Percentiles rank a stretch among this genome's conserved stretches.
Evolutionary conservation across 1,140 invertebrate genomes (phyloP).

Genomic region (Archivesica marissinica): DNA sequence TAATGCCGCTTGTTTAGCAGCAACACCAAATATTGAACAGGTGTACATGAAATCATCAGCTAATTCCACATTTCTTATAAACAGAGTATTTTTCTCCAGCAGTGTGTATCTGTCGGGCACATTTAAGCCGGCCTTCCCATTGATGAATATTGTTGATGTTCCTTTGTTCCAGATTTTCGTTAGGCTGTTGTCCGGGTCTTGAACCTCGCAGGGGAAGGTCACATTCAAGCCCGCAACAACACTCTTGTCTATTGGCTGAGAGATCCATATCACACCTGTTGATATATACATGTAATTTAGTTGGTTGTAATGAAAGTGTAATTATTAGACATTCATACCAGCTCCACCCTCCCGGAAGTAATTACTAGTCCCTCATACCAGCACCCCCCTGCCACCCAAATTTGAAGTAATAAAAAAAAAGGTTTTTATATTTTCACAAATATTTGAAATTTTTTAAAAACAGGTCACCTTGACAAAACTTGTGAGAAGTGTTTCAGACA

Average conservation of each 20-base stretch:
- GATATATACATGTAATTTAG: neutral
- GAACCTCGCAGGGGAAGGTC: slow-evolving; percentile 37
- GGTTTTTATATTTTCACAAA: no score
- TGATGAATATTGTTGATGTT: slow-evolving; percentile 21
- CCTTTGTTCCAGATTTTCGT: slow-evolving; percentile 52
- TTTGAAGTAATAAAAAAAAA: no score
- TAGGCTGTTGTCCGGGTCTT: neutral
- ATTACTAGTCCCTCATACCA: no score
- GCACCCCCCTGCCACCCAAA: no score
- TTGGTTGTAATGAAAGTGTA: no score
- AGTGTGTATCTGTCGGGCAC: slow-evolving; percentile 39
- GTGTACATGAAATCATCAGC: slow-evolving; percentile 53
- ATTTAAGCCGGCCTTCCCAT: neutral
- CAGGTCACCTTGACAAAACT: no score
- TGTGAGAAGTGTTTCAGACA: no score
- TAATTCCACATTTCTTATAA: slow-evolving; percentile 53
- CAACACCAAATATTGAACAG: slow-evolving; percentile 59
- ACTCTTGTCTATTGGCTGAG: slow-evolving; percentile 32
- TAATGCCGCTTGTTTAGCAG: slow-evolving; percentile 52
- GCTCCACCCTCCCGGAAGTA: no score
- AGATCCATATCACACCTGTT: slow-evolving; percentile 33
- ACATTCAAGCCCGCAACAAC: slow-evolving; percentile 24
- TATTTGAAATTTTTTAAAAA: no score
- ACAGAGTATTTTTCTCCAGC: slow-evolving; percentile 38
- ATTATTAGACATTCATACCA: no score